Evolutionary conservation across 2,888 invertebrate species (phyloP), one percentile per base, ranked within the genome.

Genomic region (Cosmia trapezina): DNA sequence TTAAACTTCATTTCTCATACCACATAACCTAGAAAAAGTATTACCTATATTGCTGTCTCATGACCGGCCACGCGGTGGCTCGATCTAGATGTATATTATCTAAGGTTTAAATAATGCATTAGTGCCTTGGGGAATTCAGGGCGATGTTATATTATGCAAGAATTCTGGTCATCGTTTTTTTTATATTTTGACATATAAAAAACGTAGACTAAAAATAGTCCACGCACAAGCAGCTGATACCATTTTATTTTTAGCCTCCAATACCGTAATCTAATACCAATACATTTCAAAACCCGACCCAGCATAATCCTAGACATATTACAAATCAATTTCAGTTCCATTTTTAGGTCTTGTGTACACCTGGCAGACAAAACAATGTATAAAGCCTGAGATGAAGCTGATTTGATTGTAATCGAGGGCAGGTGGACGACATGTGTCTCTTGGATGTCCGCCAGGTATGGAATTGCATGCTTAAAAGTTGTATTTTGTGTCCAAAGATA

Each of bases 351-450:
- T 8, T 22, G 28, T 22, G 47, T 28, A 54, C 59, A 73, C 56
- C 73, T 63, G 56, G 14, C 41, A 60, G 47, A 60, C 51, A 69
- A 64, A 53, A 51, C 60, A 9, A 70, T 61, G 43, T 56, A 63
- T 4, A 73, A 79, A 63, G 22, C 22, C 33, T 53, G 71, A 59
- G 57, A 70, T 63, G 73, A 49, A 47, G 6, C 67, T 41, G 80
- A 80, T 74, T 67, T 60, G 14, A 74, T 67, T 83, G 66, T 74
- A 83, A 79, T 68, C 51, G 33, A 8, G 5, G 19, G 5, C 80
- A 74, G 83, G 54, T 83, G 74, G 54, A 9, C 37, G 2, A 19
- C 83, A 79, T 49, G 12, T 79, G 80, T 43, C 7, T 28, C 7
- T 57, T 80, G 80, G 80, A 79, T 33, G 28, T 0, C 54, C 1